Percentiles rank a stretch among this genome's conserved stretches.
Conservation (phyloP, 1,140 invertebrate genomes). For the Cherax quadricarinatus region DNA sequence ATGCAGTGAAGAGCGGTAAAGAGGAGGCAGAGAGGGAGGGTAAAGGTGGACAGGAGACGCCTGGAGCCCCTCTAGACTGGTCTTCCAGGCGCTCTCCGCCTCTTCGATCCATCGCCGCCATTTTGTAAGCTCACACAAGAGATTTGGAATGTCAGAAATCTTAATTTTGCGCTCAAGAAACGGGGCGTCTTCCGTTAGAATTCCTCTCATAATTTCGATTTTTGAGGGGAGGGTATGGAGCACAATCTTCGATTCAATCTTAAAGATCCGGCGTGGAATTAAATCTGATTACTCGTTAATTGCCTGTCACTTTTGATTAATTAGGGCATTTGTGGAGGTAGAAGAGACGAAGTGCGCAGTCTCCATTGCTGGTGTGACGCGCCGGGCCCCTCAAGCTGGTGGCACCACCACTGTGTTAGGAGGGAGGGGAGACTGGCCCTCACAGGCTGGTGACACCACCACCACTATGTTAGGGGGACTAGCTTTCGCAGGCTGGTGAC, state of each 20-base stretch:
- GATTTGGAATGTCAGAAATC: conserved; percentile 71
- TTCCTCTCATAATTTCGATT: not conserved
- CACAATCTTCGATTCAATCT: not conserved
- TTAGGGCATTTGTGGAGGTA: conserved; percentile 67
- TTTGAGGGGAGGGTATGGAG: not conserved
- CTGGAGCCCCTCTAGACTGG: conserved; percentile 34
- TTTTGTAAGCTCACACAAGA: conserved; percentile 67
- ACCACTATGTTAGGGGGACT: no score
- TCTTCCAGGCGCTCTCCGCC: conserved; percentile 65
- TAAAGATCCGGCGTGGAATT: conserved; percentile 53
- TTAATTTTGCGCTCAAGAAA: conserved; percentile 65
- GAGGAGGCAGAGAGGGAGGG: conserved; percentile 28
- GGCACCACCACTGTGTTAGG: no score
- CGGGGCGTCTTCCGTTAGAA: not conserved
- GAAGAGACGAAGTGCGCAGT: conserved; percentile 53
- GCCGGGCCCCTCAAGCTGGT: not conserved
- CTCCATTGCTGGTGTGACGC: conserved; percentile 28
- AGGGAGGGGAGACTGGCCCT: no score
- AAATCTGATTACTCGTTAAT: conserved; percentile 63
- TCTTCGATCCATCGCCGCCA: conserved; percentile 67
- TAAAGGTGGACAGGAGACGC: conserved; percentile 52
- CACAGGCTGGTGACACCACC: no score
- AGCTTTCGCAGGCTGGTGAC: no score
- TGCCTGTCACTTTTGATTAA: conserved; percentile 70
- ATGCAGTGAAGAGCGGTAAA: not conserved